Conservation (phyloP, 2,113 vertebrate species). For the Carettochelys insculpta region DNA sequence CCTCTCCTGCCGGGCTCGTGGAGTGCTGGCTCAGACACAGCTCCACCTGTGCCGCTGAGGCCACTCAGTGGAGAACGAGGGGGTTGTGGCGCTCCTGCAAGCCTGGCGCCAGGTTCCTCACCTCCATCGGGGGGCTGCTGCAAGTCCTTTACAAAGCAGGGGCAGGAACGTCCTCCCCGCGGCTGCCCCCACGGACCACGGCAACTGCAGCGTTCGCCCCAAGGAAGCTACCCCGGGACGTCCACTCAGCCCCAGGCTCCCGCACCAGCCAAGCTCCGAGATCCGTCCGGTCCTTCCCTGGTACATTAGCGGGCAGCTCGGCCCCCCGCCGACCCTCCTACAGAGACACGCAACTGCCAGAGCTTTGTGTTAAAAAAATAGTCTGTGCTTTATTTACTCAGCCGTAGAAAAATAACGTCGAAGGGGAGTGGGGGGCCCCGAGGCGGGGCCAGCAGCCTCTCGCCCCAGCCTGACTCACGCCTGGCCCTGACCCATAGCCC, state of each 20-base stretch:
- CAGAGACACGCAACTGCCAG: constrained; percentile 70
- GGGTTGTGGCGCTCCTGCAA: no score
- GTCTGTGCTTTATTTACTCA: constrained; percentile 77
- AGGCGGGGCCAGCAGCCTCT: neutral
- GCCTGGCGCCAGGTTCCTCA: neutral
- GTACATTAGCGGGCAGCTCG: neutral
- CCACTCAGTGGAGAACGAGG: no score
- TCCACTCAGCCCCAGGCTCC: neutral
- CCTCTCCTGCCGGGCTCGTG: neutral
- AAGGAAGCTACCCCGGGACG: neutral
- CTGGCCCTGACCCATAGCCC: neutral
- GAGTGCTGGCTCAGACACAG: neutral
- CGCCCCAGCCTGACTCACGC: neutral
- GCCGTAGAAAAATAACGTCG: constrained; percentile 81
- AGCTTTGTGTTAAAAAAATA: constrained; percentile 82
- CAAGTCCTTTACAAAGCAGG: neutral
- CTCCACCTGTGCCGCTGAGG: neutral
- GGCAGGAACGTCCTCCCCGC: neutral
- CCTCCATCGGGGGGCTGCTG: neutral
- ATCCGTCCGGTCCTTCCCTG: fast-evolving
- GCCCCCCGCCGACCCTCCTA: neutral
- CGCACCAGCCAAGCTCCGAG: neutral
- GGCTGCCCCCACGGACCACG: no score
- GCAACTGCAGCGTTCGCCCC: neutral
- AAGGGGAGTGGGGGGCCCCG: constrained; percentile 56